phyloP scores from a whole-genome alignment of 2,888 invertebrate species.

The Hyles lineata region DNA sequence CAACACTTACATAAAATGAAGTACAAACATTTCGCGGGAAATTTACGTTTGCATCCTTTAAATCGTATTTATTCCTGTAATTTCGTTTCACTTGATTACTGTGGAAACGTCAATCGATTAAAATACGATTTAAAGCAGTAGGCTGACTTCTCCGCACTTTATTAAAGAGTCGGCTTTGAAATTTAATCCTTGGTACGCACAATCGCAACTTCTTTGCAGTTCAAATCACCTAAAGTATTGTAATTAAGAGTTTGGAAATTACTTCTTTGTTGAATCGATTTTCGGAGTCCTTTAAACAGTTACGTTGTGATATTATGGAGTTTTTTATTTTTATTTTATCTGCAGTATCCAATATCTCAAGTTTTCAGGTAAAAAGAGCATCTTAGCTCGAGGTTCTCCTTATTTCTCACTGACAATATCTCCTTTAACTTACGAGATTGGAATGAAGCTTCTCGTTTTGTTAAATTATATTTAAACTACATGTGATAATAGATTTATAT shows the following conservation, averaged over 20 bases:
- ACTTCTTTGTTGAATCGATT: conserved; percentile 27
- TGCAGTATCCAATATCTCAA: neutral
- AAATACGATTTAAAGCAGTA: conserved; percentile 10
- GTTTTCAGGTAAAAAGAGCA: neutral
- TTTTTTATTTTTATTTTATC: conserved; percentile 13
- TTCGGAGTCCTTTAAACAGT: conserved; percentile 27
- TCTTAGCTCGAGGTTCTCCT: neutral
- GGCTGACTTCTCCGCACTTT: conserved; percentile 7
- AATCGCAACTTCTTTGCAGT: conserved; percentile 27
- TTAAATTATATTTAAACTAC: neutral
- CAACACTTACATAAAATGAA: no score
- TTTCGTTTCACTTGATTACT: neutral
- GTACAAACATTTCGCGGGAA: no score
- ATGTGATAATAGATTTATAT: neutral
- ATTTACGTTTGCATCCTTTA: no score
- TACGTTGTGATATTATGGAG: neutral
- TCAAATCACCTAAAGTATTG: conserved; percentile 31
- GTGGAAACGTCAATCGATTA: neutral
- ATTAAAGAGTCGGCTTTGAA: conserved; percentile 29
- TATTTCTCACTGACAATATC: neutral
- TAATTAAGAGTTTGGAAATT: conserved; percentile 29
- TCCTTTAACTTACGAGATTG: neutral
- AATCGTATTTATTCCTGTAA: neutral
- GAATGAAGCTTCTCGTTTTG: neutral
- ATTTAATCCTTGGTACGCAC: conserved; percentile 21